These are phyloP conservation scores for Odocoileus hemionus DNA, from an alignment of 2,113 vertebrate species.

Conservation along the genomic window DNA sequence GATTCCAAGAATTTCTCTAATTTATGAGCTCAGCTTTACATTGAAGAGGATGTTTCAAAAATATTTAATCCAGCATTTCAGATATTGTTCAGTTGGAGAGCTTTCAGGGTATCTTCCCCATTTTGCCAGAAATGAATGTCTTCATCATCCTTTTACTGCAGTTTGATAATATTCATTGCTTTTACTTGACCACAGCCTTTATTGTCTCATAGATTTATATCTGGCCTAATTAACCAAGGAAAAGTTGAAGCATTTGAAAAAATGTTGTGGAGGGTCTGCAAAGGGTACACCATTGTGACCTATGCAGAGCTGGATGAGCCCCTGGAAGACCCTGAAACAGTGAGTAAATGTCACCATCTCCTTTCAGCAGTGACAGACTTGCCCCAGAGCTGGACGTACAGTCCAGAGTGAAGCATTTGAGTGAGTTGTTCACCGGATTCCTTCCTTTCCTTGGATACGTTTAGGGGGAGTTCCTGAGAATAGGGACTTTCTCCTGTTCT, in stretches of 20 bases:
- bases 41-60: background rate
- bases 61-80: background rate
- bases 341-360: constrained; percentile 71
- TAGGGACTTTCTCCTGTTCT: background rate
- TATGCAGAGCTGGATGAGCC: constrained; percentile 90
- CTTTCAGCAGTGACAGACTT: background rate
- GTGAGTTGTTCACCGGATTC: background rate
- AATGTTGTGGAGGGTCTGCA: constrained; percentile 97
- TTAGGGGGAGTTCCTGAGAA: background rate
- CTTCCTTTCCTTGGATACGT: accelerated
- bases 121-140: too few relatives aligned
- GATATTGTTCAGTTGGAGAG: background rate
- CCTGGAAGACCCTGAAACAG: constrained; percentile 90
- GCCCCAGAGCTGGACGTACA: background rate
- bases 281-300: constrained; percentile 95
- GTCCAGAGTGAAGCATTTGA: background rate
- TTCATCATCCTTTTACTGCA: background rate
- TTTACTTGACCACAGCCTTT: accelerated
- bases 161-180: accelerated
- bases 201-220: constrained; percentile 85
- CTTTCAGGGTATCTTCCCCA: background rate
- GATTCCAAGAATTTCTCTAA: background rate
- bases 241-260: constrained; percentile 95
- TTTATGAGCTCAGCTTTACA: background rate
- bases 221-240: constrained; percentile 90